phyloP scores from a whole-genome alignment of 2,113 vertebrate genomes.

The Riparia riparia region DNA sequence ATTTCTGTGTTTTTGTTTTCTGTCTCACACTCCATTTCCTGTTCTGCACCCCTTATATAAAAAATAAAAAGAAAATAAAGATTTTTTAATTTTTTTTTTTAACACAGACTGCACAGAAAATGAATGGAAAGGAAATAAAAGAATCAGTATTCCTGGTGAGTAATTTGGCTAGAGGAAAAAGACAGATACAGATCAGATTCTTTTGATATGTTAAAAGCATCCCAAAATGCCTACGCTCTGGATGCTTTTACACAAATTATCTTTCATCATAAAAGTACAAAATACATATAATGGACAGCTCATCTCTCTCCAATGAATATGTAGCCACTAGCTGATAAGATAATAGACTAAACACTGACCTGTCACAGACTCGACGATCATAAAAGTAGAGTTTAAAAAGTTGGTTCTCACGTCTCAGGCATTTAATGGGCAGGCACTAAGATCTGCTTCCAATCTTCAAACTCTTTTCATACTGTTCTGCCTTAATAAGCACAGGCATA shows the following conservation, averaged over 20 bases:
- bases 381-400: conserved; percentile 65
- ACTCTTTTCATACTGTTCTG: background rate
- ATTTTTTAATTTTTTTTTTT: background rate
- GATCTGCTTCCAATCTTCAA: conserved; percentile 9
- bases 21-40: background rate
- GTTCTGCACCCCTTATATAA: background rate
- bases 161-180: conserved; percentile 63
- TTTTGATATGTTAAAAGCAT: conserved; percentile 74
- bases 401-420: conserved; percentile 15
- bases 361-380: conserved; percentile 40
- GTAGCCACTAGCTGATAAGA: conserved; percentile 65
- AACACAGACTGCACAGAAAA: background rate
- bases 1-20: background rate
- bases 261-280: conserved; percentile 71
- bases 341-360: conserved; percentile 64
- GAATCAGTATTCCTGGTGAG: conserved; percentile 61
- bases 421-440: conserved; percentile 37
- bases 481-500: conserved; percentile 8
- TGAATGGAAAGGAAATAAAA: conserved; percentile 48
- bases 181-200: conserved; percentile 62
- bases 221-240: conserved; percentile 61
- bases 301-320: conserved; percentile 68
- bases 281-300: conserved; percentile 69
- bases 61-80: background rate
- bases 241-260: conserved; percentile 72